These are phyloP conservation scores for Trachelus tabidus DNA, from an alignment of 2,888 invertebrate genomes.

Conservation along the genomic window DNA sequence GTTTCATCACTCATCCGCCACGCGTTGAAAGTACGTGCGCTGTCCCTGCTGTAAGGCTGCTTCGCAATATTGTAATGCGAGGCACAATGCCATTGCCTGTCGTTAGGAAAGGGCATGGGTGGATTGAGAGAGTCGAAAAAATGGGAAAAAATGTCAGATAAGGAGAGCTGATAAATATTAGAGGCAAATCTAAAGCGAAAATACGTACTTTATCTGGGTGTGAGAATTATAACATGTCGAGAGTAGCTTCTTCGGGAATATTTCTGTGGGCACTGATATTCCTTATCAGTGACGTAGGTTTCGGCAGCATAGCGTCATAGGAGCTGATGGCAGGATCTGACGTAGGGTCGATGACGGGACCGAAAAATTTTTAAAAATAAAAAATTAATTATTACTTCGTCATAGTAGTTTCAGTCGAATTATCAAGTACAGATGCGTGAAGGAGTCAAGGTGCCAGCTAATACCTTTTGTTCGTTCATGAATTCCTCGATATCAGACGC, in stretches of 20 bases:
- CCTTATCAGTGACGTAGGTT: background rate
- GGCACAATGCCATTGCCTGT: constrained; percentile 34
- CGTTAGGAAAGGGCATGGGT: background rate
- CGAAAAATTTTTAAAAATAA: no score
- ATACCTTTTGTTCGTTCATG: background rate
- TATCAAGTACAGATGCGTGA: background rate
- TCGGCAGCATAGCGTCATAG: background rate
- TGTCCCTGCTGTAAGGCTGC: constrained; percentile 9
- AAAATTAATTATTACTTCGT: background rate
- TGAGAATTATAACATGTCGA: background rate
- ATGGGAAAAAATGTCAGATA: background rate
- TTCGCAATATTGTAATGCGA: constrained; percentile 49
- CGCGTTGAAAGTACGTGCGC: constrained; percentile 24
- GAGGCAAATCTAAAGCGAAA: background rate
- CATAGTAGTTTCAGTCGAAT: background rate
- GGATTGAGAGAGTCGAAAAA: background rate
- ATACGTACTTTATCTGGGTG: background rate
- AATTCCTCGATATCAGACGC: background rate
- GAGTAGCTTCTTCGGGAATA: background rate
- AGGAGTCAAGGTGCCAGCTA: background rate
- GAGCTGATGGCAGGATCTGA: background rate
- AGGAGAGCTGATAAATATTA: background rate
- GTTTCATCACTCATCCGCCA: constrained; percentile 52
- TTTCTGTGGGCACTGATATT: background rate
- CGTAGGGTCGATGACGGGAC: background rate